A percentile compares a stretch with the other conserved stretches of the same genome.
Conservation (phyloP, 2,888 invertebrate species). For the Drosophila pseudotakahashii region DNA sequence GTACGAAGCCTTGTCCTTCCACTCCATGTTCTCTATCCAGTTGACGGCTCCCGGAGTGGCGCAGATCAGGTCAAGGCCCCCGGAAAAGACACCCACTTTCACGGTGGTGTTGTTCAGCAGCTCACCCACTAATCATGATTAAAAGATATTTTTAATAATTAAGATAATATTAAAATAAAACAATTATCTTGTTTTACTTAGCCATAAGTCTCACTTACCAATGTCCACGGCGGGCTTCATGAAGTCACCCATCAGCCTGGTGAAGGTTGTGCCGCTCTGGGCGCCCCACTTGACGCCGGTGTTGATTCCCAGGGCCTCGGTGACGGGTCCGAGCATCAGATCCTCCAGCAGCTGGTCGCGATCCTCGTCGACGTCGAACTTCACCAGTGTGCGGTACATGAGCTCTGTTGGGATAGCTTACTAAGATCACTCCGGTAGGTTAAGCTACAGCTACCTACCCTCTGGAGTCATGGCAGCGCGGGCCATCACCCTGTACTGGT, state of each 20-base stretch:
- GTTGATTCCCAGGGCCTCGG: slow-evolving; percentile 88
- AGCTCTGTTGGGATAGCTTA: slow-evolving; percentile 55
- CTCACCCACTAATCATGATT: slow-evolving; percentile 86
- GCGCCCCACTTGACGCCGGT: slow-evolving; percentile 88
- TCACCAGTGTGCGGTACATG: slow-evolving; percentile 81
- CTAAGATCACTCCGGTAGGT: background rate
- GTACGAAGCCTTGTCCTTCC: slow-evolving; percentile 87
- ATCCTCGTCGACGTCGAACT: slow-evolving; percentile 79
- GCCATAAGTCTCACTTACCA: no score
- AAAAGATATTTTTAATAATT: no score
- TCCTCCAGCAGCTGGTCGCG: slow-evolving; percentile 81
- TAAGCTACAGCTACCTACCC: slow-evolving; percentile 31
- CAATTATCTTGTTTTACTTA: no score
- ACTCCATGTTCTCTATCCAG: slow-evolving; percentile 90
- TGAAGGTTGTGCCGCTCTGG: slow-evolving; percentile 87
- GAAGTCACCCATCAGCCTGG: slow-evolving; percentile 87
- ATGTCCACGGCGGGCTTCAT: slow-evolving; percentile 91
- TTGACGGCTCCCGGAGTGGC: slow-evolving; percentile 90
- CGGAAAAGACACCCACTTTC: slow-evolving; percentile 89
- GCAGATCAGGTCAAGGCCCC: slow-evolving; percentile 93
- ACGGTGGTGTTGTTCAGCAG: slow-evolving; percentile 89
- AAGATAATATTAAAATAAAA: no score
- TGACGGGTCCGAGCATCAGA: slow-evolving; percentile 91
- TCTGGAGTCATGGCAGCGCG: slow-evolving; percentile 43
- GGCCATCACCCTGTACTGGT: slow-evolving; percentile 42